Evolutionary conservation across 2,797 vertebrate genomes (phyloP).

Genomic region (Danio tinwini): DNA sequence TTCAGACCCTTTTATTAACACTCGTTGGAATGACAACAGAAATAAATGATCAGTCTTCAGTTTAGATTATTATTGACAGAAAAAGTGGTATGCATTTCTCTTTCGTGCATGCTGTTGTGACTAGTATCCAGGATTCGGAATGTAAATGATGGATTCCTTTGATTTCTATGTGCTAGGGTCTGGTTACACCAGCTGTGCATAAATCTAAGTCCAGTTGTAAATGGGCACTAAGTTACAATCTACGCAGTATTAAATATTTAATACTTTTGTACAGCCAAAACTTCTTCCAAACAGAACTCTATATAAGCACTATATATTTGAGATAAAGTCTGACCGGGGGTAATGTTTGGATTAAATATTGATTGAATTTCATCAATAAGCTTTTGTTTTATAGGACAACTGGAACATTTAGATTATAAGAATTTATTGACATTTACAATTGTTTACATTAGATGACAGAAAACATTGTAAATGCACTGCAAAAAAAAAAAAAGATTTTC

Average conservation of each 20-base stretch:
- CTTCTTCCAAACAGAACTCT: not conserved
- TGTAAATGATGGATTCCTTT: not conserved
- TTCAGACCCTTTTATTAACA: not conserved
- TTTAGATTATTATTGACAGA: not conserved
- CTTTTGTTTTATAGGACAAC: not conserved
- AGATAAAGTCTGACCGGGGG: no score
- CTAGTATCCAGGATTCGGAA: not conserved
- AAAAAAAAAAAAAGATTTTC: no score
- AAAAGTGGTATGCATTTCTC: not conserved
- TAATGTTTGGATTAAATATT: not conserved
- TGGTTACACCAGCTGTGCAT: constrained; percentile 5
- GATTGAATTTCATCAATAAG: not conserved
- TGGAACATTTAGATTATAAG: not conserved
- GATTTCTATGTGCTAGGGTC: not conserved
- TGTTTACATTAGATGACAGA: not conserved
- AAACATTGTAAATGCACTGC: not conserved
- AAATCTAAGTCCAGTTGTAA: not conserved
- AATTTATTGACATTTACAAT: not conserved
- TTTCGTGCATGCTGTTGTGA: not conserved
- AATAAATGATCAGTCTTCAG: not conserved
- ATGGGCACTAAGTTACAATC: not conserved
- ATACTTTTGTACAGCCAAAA: not conserved
- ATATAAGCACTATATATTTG: not conserved
- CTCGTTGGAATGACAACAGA: not conserved
- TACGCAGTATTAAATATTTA: not conserved